A percentile compares a stretch with the other conserved stretches of the same genome.
Conservation (phyloP, 2,797 vertebrate genomes). For the Leucoraja ocellata region DNA sequence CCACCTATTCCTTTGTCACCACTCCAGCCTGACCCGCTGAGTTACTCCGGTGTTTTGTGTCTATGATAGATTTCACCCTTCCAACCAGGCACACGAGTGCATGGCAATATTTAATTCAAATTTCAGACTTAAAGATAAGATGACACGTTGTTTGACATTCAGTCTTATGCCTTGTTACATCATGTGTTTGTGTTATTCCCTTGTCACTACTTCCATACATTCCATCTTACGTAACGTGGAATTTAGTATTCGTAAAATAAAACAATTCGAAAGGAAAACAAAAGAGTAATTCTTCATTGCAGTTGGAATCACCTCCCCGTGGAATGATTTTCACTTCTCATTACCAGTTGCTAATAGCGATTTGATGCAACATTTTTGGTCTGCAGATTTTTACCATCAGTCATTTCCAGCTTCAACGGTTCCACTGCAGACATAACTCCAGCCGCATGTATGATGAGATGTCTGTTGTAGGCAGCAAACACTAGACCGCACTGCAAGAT, state of each 20-base stretch:
- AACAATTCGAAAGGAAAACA: neutral
- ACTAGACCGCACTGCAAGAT: conserved; percentile 43
- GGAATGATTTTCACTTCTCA: neutral
- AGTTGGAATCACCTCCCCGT: neutral
- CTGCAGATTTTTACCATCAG: neutral
- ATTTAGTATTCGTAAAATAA: neutral
- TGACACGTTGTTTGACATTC: neutral
- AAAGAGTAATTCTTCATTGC: conserved; percentile 12
- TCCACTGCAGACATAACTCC: conserved; percentile 56
- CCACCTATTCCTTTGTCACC: no score
- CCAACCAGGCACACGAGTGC: neutral
- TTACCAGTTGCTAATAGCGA: neutral
- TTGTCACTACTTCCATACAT: neutral
- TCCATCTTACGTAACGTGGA: neutral
- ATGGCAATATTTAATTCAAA: neutral
- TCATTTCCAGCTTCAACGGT: conserved; percentile 39
- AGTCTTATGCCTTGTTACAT: neutral
- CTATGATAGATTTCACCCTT: no score
- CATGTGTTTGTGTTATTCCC: neutral
- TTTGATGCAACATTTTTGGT: neutral
- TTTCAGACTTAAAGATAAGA: neutral
- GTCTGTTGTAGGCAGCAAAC: conserved; percentile 51
- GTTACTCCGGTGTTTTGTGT: no score
- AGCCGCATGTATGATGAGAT: conserved; percentile 66
- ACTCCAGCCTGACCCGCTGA: no score